These are phyloP conservation scores for Brachionus sp. DNA, from an alignment of 1,140 invertebrate species.

Conservation along the genomic window DNA sequence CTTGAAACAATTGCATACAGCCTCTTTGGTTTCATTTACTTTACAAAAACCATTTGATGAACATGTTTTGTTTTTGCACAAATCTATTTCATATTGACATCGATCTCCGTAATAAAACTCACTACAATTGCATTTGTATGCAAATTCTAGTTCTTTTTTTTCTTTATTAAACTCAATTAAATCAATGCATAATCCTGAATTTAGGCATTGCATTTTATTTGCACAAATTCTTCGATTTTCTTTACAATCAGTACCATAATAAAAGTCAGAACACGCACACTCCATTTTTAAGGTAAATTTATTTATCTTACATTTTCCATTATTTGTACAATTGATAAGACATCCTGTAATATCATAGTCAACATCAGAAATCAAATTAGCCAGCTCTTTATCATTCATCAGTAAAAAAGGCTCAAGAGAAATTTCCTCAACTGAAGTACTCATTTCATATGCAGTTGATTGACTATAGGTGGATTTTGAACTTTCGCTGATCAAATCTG, in stretches of 20 bases:
- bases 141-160: background rate
- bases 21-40: background rate
- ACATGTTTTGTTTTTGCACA: conserved; percentile 14
- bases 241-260: background rate
- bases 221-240: background rate
- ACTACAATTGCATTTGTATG: background rate
- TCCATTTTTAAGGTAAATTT: background rate
- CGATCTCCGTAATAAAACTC: background rate
- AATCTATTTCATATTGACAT: conserved; percentile 8
- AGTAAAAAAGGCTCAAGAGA: background rate
- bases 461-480: background rate
- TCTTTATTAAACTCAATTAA: background rate
- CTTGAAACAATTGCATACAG: conserved; percentile 15
- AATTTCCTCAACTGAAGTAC: background rate
- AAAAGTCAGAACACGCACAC: background rate
- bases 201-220: background rate
- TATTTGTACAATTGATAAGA: conserved; percentile 18
- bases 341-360: conserved; percentile 29
- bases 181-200: background rate
- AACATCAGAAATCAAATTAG: background rate
- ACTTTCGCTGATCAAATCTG: background rate
- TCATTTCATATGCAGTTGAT: background rate
- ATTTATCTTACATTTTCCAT: conserved; percentile 6
- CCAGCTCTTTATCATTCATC: background rate
- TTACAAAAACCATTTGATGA: conserved; percentile 24